Evolutionary conservation across 2,797 vertebrate species (phyloP).

Genomic region (Sebastes minor): DNA sequence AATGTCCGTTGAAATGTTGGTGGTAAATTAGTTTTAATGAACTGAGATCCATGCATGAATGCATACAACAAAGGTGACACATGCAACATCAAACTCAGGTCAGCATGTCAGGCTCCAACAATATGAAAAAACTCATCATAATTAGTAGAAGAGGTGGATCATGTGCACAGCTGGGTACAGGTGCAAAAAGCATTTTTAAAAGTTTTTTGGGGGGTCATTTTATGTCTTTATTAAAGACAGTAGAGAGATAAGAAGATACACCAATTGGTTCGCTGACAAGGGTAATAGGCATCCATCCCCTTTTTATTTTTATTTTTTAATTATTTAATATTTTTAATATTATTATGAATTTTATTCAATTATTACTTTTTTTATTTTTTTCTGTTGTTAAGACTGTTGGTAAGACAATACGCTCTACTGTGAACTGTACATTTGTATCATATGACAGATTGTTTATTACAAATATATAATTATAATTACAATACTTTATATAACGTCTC

Average conservation of each 20-base stretch:
- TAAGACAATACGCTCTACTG: no score
- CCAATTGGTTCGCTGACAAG: no score
- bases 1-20: not conserved
- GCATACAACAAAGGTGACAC: not conserved
- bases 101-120: not conserved
- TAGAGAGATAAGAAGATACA: not conserved
- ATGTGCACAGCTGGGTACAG: not conserved
- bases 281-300: no score
- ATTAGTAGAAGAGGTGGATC: not conserved
- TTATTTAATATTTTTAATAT: no score
- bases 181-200: not conserved
- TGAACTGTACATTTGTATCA: no score
- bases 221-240: not conserved
- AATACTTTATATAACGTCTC: no score
- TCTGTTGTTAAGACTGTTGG: no score
- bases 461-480: no score
- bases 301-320: no score
- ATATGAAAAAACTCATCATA: not conserved
- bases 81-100: not conserved
- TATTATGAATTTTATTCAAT: no score
- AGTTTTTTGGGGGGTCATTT: not conserved
- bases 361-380: no score
- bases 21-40: not conserved
- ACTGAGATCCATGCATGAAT: not conserved
- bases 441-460: no score